Evolutionary conservation across 1,140 invertebrate species (phyloP).

Genomic region (Orchesella cincta): DNA sequence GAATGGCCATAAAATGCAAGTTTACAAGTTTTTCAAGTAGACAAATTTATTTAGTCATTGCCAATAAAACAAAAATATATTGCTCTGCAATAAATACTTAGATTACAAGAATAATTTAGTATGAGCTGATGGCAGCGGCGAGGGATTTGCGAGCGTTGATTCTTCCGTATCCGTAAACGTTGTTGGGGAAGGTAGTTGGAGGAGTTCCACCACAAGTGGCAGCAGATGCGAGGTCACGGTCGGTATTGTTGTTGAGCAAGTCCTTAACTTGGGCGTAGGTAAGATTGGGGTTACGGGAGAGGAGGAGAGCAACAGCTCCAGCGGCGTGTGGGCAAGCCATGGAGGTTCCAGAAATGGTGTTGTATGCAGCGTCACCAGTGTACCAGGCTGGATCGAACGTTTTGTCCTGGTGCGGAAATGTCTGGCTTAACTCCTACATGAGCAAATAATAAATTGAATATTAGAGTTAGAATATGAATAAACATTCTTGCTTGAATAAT

Average conservation of each 20-base stretch:
- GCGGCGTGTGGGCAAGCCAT: constrained; percentile 30
- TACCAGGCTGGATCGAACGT: constrained; percentile 35
- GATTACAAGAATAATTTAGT: too few relatives aligned
- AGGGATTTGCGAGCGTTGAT: neutral
- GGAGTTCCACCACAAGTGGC: neutral
- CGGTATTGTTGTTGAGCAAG: neutral
- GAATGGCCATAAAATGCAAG: too few relatives aligned
- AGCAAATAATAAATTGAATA: too few relatives aligned
- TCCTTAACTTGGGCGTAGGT: neutral
- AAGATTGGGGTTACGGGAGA: neutral
- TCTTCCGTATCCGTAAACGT: constrained; percentile 1
- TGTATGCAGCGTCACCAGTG: constrained; percentile 13
- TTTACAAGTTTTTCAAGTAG: too few relatives aligned
- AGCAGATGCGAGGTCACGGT: neutral
- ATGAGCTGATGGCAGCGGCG: neutral
- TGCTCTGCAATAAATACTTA: too few relatives aligned
- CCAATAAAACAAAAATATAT: too few relatives aligned
- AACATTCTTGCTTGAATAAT: too few relatives aligned
- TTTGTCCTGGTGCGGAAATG: constrained; percentile 29
- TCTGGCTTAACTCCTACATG: neutral
- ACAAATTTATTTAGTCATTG: too few relatives aligned
- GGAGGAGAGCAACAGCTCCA: constrained; percentile 17
- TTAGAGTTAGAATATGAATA: too few relatives aligned
- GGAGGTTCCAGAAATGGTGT: constrained; percentile 35
- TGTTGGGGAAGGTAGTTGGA: constrained; percentile 1